Evolutionary conservation across 2,888 invertebrate species (phyloP), one percentile per base, ranked within the genome.

Genomic region (Cataglyphis livida): DNA sequence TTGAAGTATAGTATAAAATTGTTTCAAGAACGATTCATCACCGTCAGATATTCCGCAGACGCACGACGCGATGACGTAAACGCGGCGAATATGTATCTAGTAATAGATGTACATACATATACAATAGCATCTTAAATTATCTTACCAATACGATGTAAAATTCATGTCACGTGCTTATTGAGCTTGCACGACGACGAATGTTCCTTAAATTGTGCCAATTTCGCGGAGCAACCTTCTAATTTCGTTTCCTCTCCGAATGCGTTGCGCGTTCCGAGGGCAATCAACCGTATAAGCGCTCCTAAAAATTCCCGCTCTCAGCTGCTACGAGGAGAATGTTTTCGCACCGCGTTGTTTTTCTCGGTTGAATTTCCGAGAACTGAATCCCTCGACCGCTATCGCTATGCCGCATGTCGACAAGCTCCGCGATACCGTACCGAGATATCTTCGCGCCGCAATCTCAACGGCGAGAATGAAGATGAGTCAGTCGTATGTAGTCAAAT

Each of bases 121-220:
- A 32, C 25, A 18, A 71, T 6, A 5, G 25, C 38, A 18, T 71
- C 10, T 15, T 38, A 57, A 71, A 71, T 71, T 38, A 38, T 71
- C 9, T 5, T 25, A 21, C 9, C 25, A 38, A 10, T 28, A 57
- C 3, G 18, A 21, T 65, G 21, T 25, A 65, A 65, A 65, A 44
- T 7, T 65, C 25, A 41, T 25, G 25, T 65, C 41, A 65, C 25
- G 15, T 7, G n/a, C 57, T 71, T 57, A 32, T 70, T 57, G 21
- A 18, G 3, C 7, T 18, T 21, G 10, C 25, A 38, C 7, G 18
- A 10, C 6, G 18, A 48, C 15, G 3, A 65, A 51, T 12, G 18
- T 38, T 44, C 10, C 10, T 5, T 35, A 35, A 35, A 28, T 32
- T n/a, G 41, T n/a, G 25, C 7, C 62, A 35, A 48, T 61, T 44